These are phyloP conservation scores for Ectropis crepuscularia DNA, from an alignment of 2,888 invertebrate genomes.

Conservation along the genomic window DNA sequence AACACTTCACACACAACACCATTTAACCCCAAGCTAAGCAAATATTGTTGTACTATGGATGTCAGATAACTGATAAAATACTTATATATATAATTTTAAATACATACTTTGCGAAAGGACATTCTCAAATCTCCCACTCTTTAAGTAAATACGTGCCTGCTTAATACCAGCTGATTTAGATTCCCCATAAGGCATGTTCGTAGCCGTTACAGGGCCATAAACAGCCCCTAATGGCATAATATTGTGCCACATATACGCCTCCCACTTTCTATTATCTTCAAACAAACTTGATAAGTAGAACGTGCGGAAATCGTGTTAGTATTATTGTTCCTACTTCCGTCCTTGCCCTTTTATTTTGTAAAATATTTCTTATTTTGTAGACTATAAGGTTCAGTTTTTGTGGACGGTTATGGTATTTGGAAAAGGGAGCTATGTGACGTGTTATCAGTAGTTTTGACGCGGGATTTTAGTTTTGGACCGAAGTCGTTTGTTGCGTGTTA, in stretches of 20 bases:
- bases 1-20: too few relatives aligned
- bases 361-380: neutral
- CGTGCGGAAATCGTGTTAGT: constrained; percentile 31
- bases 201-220: constrained; percentile 26
- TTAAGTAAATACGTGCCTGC: constrained; percentile 10
- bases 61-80: too few relatives aligned
- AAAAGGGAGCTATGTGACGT: constrained; percentile 42
- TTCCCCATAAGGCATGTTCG: constrained; percentile 14
- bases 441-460: constrained; percentile 51
- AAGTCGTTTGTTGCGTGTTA: constrained; percentile 11
- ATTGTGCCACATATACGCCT: constrained; percentile 25
- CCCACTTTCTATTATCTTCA: constrained; percentile 30
- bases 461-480: constrained; percentile 38
- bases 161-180: constrained; percentile 14
- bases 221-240: constrained; percentile 30
- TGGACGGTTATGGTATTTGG: constrained; percentile 15
- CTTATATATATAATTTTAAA: too few relatives aligned
- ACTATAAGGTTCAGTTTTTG: constrained; percentile 6
- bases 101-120: too few relatives aligned
- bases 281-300: constrained; percentile 34
- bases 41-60: too few relatives aligned
- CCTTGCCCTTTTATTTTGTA: neutral
- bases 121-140: neutral
- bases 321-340: constrained; percentile 29
- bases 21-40: too few relatives aligned